Percentiles rank a stretch among this genome's conserved stretches.
Conservation (phyloP, 2,113 vertebrate species). For the Anthoscopus minutus region DNA sequence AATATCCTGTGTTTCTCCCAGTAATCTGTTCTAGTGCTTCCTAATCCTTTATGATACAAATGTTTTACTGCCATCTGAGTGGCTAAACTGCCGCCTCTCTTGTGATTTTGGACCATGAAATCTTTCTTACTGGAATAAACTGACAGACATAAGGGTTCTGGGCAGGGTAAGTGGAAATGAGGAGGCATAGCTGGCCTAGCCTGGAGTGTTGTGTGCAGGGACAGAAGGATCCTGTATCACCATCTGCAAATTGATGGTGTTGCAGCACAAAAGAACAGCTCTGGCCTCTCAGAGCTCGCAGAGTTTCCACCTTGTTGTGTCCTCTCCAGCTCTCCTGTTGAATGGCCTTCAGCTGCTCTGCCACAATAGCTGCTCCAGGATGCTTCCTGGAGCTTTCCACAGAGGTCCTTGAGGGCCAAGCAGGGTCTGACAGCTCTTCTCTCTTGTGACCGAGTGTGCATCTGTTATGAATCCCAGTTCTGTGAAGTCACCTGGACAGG, state of each 20-base stretch:
- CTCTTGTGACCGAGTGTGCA: too few species aligned
- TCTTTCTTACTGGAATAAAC: not conserved
- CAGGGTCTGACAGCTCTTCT: not conserved
- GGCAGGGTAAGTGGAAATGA: not conserved
- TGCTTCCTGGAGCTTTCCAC: not conserved
- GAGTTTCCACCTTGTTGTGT: not conserved
- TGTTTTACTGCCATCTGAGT: not conserved
- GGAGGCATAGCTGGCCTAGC: not conserved
- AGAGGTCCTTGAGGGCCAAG: not conserved
- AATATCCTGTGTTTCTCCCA: not conserved
- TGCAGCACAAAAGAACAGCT: not conserved
- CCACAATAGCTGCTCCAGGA: not conserved
- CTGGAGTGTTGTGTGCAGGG: not conserved
- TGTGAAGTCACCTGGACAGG: not conserved
- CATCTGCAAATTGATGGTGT: not conserved
- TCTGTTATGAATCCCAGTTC: fast-evolving
- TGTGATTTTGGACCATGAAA: not conserved
- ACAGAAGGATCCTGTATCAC: not conserved
- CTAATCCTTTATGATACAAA: not conserved
- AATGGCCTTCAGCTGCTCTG: not conserved
- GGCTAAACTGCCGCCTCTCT: not conserved
- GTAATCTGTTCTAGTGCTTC: not conserved
- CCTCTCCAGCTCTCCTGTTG: not conserved
- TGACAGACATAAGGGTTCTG: not conserved
- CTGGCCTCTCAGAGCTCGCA: not conserved